These are phyloP conservation scores for Pseudorhiza aurosa DNA, from an alignment of 30 jellyfish, hydroid and myxozoan genomes.

Conservation along the genomic window DNA sequence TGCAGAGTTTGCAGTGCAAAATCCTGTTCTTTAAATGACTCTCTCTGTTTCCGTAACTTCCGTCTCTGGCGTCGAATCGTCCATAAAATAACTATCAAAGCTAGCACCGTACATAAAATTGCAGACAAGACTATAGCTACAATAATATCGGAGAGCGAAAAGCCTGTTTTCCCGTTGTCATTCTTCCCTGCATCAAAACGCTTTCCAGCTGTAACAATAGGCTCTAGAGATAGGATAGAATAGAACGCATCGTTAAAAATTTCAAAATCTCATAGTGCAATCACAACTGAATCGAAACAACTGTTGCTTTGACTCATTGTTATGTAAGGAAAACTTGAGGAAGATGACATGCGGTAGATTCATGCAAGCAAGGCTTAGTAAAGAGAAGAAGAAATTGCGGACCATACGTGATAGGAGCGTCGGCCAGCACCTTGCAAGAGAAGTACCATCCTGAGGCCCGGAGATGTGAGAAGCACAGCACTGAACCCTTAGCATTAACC, in stretches of 20 bases:
- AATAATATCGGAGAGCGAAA: slow-evolving; percentile 55
- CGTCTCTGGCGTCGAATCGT: slow-evolving; percentile 37
- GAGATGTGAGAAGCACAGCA: too few species aligned
- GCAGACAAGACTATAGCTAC: slow-evolving; percentile 53
- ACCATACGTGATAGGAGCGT: too few species aligned
- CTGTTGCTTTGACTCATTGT: too few species aligned
- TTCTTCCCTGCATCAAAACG: slow-evolving; percentile 19
- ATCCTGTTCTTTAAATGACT: not conserved
- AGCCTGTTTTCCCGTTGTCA: slow-evolving; percentile 8
- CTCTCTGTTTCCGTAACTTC: slow-evolving; percentile 2
- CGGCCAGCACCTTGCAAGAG: too few species aligned
- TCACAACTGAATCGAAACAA: too few species aligned
- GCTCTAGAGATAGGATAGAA: not conserved
- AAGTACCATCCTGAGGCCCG: too few species aligned
- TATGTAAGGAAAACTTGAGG: too few species aligned
- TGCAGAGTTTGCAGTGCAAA: slow-evolving; percentile 14
- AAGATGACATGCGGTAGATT: too few species aligned
- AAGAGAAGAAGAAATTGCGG: too few species aligned
- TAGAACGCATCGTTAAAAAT: not conserved
- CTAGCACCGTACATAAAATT: slow-evolving; percentile 42
- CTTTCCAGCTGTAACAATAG: slow-evolving; percentile 21
- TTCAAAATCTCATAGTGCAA: too few species aligned
- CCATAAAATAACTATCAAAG: slow-evolving; percentile 26
- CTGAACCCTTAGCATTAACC: too few species aligned
- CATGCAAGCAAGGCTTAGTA: too few species aligned